A percentile compares a stretch with the other conserved stretches of the same genome.
phyloP scores from a whole-genome alignment of 2,113 vertebrate species.

The Shinisaurus crocodilurus region DNA sequence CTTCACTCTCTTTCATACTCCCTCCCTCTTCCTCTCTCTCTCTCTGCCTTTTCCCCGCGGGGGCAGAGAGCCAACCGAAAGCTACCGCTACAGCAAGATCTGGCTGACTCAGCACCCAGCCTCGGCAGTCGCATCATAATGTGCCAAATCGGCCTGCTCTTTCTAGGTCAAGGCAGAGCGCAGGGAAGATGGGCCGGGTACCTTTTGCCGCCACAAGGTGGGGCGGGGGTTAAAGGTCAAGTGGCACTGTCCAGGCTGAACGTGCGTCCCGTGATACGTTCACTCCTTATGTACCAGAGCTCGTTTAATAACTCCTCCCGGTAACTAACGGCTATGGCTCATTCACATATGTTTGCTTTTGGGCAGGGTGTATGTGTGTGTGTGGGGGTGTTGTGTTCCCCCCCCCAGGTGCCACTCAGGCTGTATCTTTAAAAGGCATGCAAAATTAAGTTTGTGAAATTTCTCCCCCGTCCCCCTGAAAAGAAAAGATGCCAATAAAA shows the following conservation, averaged over 20 bases:
- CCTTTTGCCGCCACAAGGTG: not conserved
- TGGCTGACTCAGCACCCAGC: conserved; percentile 5
- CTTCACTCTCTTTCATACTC: not conserved
- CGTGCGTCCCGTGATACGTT: not conserved
- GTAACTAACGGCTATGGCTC: no score
- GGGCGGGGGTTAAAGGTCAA: not conserved
- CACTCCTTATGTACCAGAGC: not conserved
- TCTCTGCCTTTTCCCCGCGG: not conserved
- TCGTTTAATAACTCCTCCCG: not conserved
- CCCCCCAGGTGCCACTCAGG: no score
- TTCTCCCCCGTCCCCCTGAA: no score
- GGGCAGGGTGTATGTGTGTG: not conserved
- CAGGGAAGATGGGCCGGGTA: not conserved
- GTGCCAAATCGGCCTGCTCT: not conserved
- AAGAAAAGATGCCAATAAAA: no score
- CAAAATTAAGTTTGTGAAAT: no score
- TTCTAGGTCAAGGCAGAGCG: conserved; percentile 15
- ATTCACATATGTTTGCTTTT: no score
- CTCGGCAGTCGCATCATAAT: not conserved
- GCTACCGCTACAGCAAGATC: not conserved
- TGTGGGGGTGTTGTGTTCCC: no score
- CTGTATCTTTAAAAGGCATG: no score
- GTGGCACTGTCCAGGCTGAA: not conserved
- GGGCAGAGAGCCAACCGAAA: not conserved
- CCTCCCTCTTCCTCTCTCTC: not conserved